Base-by-base conservation (phyloP, 1,140 invertebrate genomes). In the Hycleus cichorii region DNA sequence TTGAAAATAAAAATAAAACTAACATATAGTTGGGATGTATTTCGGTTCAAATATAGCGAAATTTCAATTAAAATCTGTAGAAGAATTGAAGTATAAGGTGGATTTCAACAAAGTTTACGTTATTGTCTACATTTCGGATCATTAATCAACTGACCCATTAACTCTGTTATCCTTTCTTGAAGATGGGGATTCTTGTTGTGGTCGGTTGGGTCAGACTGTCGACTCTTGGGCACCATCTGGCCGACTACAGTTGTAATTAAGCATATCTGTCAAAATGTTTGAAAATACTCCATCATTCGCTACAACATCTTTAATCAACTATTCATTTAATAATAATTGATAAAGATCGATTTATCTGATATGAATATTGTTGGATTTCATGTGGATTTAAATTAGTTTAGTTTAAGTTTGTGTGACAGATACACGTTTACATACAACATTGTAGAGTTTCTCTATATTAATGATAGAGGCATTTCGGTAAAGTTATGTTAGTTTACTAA, bases 251-350 rank as follows among this genome's bases (percentile, higher is more conserved):
- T 46, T 49, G 47, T 50, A 58, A 58, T 58, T 45, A 58, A 58
- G 52, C 49, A 58, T 58, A 58, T 58, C 57, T 58, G 57, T 47
- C 57, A 58, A 44, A 52, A 5, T 32, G 32, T 32, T 32, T 32
- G 4, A 32, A 32, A 32, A 32, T 32, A 32, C 32, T 5, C 32
- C 32, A 7, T 32, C 32, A 32, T 18, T 18, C 18, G 18, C 18
- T 18, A 18, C 0, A 18, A 18, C 18, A 18, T 5, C 32, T 32
- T 7, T 7, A 32, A 32, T 32, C 32, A 32, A 32, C 32, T 32
- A 32, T 32, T 7, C 7, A 32, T 4, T 7, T 7, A 32, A 7
- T 32, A 7, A 32, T 32, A 32, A 5, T 32, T 32, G 32, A 32
- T 32, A 32, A 32, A 32, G 32, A 32, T 32, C 32, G 32, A 32